These are phyloP conservation scores for Cerastis rubricosa DNA, from an alignment of 2,888 invertebrate species.

Conservation along the genomic window DNA sequence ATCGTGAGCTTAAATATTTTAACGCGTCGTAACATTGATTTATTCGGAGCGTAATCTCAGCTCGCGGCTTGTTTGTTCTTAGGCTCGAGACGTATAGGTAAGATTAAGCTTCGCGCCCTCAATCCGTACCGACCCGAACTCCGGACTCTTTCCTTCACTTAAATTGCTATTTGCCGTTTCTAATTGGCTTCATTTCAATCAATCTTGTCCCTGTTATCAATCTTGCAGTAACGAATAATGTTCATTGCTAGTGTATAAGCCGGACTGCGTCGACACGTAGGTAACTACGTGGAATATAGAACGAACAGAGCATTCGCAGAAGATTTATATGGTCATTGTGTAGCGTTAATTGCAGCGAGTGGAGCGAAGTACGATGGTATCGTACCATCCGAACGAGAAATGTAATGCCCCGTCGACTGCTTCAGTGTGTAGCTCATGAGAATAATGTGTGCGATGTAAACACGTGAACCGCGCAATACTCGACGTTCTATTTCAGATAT, in stretches of 20 bases:
- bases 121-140: slow-evolving; percentile 74
- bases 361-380: slow-evolving; percentile 87
- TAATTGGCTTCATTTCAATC: slow-evolving; percentile 74
- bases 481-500: slow-evolving; percentile 69
- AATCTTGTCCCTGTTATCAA: slow-evolving; percentile 17
- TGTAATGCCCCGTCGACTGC: slow-evolving; percentile 77
- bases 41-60: slow-evolving; percentile 89
- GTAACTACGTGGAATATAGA: slow-evolving; percentile 78
- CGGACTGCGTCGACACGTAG: slow-evolving; percentile 71
- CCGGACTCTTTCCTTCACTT: slow-evolving; percentile 75
- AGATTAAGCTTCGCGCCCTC: slow-evolving; percentile 85
- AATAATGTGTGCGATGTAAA: slow-evolving; percentile 75
- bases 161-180: slow-evolving; percentile 75
- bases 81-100: slow-evolving; percentile 88
- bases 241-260: slow-evolving; percentile 61
- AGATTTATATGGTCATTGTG: slow-evolving; percentile 90
- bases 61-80: slow-evolving; percentile 89
- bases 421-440: slow-evolving; percentile 72
- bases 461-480: slow-evolving; percentile 67
- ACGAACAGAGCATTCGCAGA: slow-evolving; percentile 83
- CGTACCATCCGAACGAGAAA: slow-evolving; percentile 84
- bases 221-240: slow-evolving; percentile 62
- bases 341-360: slow-evolving; percentile 89
- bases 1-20: slow-evolving; percentile 90
- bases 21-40: slow-evolving; percentile 91